These are phyloP conservation scores for Ceratina calcarata DNA, from an alignment of 1,140 invertebrate genomes.

Conservation along the genomic window DNA sequence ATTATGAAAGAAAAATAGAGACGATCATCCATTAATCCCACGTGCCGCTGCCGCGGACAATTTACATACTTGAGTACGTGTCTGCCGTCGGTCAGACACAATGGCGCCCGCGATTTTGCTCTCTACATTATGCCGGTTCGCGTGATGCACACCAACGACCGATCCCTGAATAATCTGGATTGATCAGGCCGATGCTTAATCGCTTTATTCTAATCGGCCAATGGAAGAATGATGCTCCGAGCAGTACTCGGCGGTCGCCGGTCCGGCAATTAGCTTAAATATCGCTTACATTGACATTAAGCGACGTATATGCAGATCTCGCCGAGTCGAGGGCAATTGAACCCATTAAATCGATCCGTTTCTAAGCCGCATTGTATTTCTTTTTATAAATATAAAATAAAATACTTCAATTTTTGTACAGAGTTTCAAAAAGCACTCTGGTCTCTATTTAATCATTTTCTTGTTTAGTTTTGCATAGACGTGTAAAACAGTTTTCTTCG, in stretches of 20 bases:
- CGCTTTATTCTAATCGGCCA: constrained; percentile 19
- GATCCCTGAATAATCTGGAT: background rate
- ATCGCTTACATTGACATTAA: constrained; percentile 31
- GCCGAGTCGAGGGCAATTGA: constrained; percentile 9
- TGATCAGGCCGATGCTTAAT: constrained; percentile 41
- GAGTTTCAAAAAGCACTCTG: too few species aligned
- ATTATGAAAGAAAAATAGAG: background rate
- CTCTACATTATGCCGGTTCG: constrained; percentile 42
- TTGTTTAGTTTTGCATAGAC: too few species aligned
- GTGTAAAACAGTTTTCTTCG: too few species aligned
- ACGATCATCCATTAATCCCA: constrained; percentile 68
- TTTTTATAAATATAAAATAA: background rate
- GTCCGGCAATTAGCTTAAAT: constrained; percentile 16
- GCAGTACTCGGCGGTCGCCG: background rate
- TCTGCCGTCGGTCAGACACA: constrained; percentile 41
- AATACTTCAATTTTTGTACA: too few species aligned
- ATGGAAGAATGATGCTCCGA: constrained; percentile 30
- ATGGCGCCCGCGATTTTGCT: constrained; percentile 52
- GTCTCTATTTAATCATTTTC: too few species aligned
- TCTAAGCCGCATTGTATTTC: background rate
- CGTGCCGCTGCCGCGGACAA: constrained; percentile 60
- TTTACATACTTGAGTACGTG: constrained; percentile 68
- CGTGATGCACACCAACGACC: background rate
- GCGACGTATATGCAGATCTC: background rate
- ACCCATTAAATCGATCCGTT: background rate